Percentiles rank a stretch among this genome's conserved stretches.
These are phyloP conservation scores for Chymomyza amoena DNA, from an alignment of 2,888 invertebrate genomes.

Conservation along the genomic window DNA sequence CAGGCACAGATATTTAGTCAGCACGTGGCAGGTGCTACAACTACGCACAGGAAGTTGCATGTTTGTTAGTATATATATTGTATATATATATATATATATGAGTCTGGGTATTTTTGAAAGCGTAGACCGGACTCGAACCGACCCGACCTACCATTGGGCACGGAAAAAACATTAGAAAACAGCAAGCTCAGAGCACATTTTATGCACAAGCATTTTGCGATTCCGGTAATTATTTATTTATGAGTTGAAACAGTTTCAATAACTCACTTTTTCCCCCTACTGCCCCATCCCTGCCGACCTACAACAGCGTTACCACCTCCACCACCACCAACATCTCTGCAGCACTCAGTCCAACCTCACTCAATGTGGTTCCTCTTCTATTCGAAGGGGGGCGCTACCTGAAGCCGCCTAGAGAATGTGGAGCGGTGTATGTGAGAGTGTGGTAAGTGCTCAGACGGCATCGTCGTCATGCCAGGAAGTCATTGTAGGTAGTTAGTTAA, in stretches of 20 bases:
- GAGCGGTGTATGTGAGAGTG: slow-evolving; percentile 27
- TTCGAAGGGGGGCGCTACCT: neutral
- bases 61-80: neutral
- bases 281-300: neutral
- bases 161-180: slow-evolving; percentile 30
- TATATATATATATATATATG: slow-evolving; percentile 3
- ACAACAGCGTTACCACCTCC: neutral
- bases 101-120: neutral
- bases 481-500: slow-evolving; percentile 71
- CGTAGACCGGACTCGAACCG: neutral
- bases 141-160: slow-evolving; percentile 41
- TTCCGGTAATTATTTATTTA: slow-evolving; percentile 78
- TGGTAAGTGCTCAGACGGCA: slow-evolving; percentile 20
- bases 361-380: neutral
- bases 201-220: slow-evolving; percentile 55
- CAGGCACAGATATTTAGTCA: neutral
- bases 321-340: neutral
- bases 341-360: neutral
- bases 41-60: slow-evolving; percentile 28
- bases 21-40: slow-evolving; percentile 23
- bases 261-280: slow-evolving; percentile 66
- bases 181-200: slow-evolving; percentile 49
- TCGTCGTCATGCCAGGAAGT: slow-evolving; percentile 62
- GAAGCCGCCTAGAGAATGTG: slow-evolving; percentile 34
- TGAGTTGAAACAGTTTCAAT: slow-evolving; percentile 77